phyloP scores from a whole-genome alignment of 2,797 vertebrate genomes.

The Cryptoprocta ferox region DNA sequence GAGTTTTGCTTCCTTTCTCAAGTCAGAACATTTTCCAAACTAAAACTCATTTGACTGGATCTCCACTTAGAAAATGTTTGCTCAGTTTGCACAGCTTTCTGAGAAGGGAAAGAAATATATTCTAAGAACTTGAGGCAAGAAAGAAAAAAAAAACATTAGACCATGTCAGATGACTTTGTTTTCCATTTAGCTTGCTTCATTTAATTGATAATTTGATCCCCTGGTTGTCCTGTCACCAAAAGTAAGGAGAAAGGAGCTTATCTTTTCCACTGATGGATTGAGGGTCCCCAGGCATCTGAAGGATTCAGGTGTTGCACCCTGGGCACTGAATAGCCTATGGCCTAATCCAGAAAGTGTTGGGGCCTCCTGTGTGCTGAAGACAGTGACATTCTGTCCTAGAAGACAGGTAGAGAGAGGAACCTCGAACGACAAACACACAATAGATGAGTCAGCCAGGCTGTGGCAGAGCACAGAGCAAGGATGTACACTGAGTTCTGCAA shows the following conservation, averaged over 20 bases:
- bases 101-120: background rate
- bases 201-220: background rate
- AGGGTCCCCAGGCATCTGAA: background rate
- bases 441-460: background rate
- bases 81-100: background rate
- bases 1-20: background rate
- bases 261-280: background rate
- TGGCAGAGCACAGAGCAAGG: background rate
- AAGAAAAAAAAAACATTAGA: background rate
- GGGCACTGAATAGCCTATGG: background rate
- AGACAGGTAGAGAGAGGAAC: background rate
- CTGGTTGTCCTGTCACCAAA: slow-evolving; percentile 12
- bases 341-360: background rate
- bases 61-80: background rate
- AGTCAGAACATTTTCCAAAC: background rate
- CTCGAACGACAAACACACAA: background rate
- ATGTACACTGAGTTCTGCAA: background rate
- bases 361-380: background rate
- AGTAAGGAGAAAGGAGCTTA: background rate
- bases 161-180: background rate
- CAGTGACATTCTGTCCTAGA: background rate
- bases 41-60: background rate
- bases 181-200: slow-evolving; percentile 15
- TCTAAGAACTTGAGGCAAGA: background rate
- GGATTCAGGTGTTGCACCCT: background rate